Evolutionary conservation across 1,140 invertebrate species (phyloP).

Genomic region (Pinna nobilis): DNA sequence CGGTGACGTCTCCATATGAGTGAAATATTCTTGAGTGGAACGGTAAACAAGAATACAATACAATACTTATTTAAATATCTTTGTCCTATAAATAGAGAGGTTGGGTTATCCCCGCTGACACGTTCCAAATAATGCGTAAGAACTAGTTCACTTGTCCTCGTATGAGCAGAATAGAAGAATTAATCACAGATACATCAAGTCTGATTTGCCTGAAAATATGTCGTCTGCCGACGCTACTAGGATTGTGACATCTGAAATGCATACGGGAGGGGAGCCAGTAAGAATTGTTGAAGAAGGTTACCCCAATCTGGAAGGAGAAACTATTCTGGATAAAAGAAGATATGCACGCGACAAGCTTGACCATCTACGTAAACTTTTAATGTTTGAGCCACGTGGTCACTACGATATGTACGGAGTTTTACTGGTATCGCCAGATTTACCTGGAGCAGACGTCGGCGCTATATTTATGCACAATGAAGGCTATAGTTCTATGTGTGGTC

Average conservation of each 20-base stretch:
- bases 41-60: too few relatives aligned
- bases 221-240: too few relatives aligned
- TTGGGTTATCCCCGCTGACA: too few relatives aligned
- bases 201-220: too few relatives aligned
- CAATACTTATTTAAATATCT: too few relatives aligned
- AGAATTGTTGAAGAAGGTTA: conserved; percentile 68
- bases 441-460: conserved; percentile 65
- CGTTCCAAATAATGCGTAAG: too few relatives aligned
- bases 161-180: too few relatives aligned
- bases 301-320: conserved; percentile 57
- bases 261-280: conserved; percentile 70
- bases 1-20: too few relatives aligned
- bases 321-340: conserved; percentile 65
- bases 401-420: conserved; percentile 71
- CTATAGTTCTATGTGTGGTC: conserved; percentile 74
- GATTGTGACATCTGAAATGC: conserved; percentile 74
- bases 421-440: conserved; percentile 59
- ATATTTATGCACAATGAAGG: conserved; percentile 74
- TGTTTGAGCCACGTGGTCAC: conserved; percentile 73
- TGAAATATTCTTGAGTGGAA: too few relatives aligned
- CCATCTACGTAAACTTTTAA: conserved; percentile 61
- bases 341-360: conserved; percentile 58
- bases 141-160: too few relatives aligned
- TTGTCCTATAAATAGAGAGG: too few relatives aligned
- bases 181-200: too few relatives aligned